These are phyloP conservation scores for Drosophila nigricruria DNA, from an alignment of 2,888 invertebrate genomes.

Conservation along the genomic window DNA sequence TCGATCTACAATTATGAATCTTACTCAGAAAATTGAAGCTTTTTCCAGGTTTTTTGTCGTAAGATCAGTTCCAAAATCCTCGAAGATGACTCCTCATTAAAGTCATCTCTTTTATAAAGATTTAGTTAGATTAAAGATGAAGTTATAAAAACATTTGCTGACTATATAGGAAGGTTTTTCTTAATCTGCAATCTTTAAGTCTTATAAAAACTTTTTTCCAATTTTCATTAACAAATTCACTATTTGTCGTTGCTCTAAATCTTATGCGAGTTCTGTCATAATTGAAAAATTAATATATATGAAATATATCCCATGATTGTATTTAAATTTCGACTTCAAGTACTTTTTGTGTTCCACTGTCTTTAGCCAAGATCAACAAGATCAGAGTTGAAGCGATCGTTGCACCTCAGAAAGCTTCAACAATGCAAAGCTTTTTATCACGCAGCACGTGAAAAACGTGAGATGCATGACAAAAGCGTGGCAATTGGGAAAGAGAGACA, in stretches of 20 bases:
- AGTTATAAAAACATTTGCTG: no score
- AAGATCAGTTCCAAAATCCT: no score
- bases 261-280: not conserved
- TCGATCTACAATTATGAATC: no score
- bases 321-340: not conserved
- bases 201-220: no score
- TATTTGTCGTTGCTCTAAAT: not conserved
- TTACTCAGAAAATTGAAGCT: no score
- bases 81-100: no score
- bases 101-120: no score
- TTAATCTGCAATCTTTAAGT: no score
- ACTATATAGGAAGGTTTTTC: no score
- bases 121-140: no score
- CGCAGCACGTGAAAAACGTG: slow-evolving; percentile 34
- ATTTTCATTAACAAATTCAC: not conserved
- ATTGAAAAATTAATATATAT: not conserved
- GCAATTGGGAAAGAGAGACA: not conserved
- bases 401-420: slow-evolving; percentile 30
- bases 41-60: no score
- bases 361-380: not conserved
- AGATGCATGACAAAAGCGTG: slow-evolving; percentile 22
- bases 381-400: slow-evolving; percentile 34
- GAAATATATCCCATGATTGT: not conserved
- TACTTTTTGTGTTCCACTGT: slow-evolving; percentile 16
- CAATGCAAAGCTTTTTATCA: slow-evolving; percentile 31